A percentile compares a stretch with the other conserved stretches of the same genome.
Conservation (phyloP, 1,140 invertebrate species). For the Drosophila ambigua region DNA sequence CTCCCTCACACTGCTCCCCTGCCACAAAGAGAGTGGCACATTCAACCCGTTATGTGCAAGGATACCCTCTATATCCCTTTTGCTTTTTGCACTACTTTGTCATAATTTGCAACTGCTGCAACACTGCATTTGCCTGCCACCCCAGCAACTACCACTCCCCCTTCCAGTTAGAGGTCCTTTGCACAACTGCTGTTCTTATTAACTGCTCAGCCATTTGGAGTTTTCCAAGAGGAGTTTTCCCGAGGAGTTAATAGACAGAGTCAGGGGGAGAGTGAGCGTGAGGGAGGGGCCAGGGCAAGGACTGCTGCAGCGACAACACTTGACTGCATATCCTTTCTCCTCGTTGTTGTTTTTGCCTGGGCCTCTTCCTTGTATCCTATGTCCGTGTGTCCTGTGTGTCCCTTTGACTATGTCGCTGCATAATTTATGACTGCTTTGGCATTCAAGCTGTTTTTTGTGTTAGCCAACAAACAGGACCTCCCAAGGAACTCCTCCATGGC, state of each 20-base stretch:
- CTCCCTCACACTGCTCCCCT: constrained; percentile 6
- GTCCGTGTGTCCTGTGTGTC: constrained; percentile 33
- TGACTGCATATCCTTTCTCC: constrained; percentile 56
- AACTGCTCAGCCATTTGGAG: constrained; percentile 69
- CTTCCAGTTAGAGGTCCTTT: not conserved
- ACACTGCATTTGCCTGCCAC: constrained; percentile 38
- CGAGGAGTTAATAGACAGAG: constrained; percentile 47
- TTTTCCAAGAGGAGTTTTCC: constrained; percentile 34
- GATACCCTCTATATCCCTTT: constrained; percentile 12
- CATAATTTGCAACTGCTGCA: constrained; percentile 76
- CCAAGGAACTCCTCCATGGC: not conserved
- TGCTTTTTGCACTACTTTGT: constrained; percentile 62
- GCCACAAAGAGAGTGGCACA: not conserved
- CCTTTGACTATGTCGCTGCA: constrained; percentile 79
- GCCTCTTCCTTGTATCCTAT: not conserved
- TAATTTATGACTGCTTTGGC: constrained; percentile 78
- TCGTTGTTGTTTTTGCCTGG: constrained; percentile 10
- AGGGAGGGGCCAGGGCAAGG: constrained; percentile 14
- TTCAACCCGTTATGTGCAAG: constrained; percentile 20
- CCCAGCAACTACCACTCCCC: constrained; percentile 2
- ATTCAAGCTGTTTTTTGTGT: constrained; percentile 52
- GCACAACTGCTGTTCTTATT: constrained; percentile 66
- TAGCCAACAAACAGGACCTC: constrained; percentile 30
- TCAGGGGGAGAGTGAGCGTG: too few species aligned
- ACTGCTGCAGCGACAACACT: constrained; percentile 21